Percentiles rank a stretch among this genome's conserved stretches.
Evolutionary conservation across 2,797 vertebrate genomes (phyloP).

Genomic region (Mormyrops attenuatus): DNA sequence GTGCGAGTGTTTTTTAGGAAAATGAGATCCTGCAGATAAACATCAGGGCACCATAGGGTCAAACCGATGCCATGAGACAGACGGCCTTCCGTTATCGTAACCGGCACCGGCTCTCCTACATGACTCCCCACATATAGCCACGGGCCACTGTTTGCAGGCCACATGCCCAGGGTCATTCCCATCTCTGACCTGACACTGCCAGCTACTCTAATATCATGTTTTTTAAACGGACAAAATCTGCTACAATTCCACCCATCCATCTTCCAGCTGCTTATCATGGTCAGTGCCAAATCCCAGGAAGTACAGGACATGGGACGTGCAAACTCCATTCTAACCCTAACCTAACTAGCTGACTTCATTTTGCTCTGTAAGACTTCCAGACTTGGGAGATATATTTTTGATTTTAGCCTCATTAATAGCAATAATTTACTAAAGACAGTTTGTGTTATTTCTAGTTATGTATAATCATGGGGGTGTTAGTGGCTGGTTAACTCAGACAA

Average conservation of each 20-base stretch:
- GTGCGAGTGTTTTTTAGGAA: background rate
- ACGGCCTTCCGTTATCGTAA: background rate
- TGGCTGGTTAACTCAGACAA: background rate
- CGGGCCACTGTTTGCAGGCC: too few species aligned
- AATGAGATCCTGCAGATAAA: background rate
- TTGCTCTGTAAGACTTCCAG: background rate
- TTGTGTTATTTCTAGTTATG: background rate
- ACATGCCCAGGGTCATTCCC: too few species aligned
- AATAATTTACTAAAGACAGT: background rate
- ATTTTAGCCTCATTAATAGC: background rate
- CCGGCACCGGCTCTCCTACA: background rate
- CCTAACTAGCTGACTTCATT: background rate
- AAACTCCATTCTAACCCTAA: background rate
- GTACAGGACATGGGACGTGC: background rate
- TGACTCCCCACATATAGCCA: background rate
- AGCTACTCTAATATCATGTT: too few species aligned
- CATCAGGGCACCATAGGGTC: background rate
- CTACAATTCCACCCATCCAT: too few species aligned
- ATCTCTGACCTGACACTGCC: too few species aligned
- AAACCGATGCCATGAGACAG: background rate
- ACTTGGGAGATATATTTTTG: too few species aligned
- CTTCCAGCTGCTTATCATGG: too few species aligned
- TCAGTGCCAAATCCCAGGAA: background rate
- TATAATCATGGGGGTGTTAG: background rate
- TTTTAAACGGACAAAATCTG: too few species aligned